phyloP scores from a whole-genome alignment of 2,797 vertebrate species.

The Fundulus diaphanus region DNA sequence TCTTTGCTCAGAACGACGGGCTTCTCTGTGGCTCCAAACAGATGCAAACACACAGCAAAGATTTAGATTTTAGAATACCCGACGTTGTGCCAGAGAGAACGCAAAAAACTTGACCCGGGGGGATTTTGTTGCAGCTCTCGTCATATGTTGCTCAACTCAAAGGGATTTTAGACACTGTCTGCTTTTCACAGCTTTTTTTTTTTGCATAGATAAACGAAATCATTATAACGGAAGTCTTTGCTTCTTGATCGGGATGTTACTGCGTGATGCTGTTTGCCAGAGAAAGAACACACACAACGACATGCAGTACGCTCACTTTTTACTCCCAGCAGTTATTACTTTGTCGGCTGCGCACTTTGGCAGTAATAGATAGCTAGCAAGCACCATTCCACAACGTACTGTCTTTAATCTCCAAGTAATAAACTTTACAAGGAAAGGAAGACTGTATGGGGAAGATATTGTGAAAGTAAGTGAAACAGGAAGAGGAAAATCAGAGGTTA shows the following conservation, averaged over 20 bases:
- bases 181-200: constrained; percentile 4
- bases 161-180: constrained; percentile 7
- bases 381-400: constrained; percentile 9
- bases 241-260: constrained; percentile 25
- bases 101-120: constrained; percentile 13
- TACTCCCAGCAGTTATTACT: constrained; percentile 25
- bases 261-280: constrained; percentile 23
- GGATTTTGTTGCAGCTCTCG: constrained; percentile 11
- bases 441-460: constrained; percentile 26
- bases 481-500: constrained; percentile 4
- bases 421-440: constrained; percentile 29
- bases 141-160: neutral
- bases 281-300: constrained; percentile 27
- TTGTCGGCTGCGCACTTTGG: constrained; percentile 5
- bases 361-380: constrained; percentile 30
- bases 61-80: constrained; percentile 48
- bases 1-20: constrained; percentile 59
- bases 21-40: constrained; percentile 61
- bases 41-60: constrained; percentile 56
- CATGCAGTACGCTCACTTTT: constrained; percentile 22
- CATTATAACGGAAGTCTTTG: constrained; percentile 6
- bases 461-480: constrained; percentile 7
- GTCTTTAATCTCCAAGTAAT: constrained; percentile 46
- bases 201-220: neutral
- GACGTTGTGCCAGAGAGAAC: too few relatives aligned